Percentiles rank a stretch among this genome's conserved stretches.
Evolutionary conservation across 2,113 vertebrate species (phyloP).

Genomic region (Laticauda colubrina): DNA sequence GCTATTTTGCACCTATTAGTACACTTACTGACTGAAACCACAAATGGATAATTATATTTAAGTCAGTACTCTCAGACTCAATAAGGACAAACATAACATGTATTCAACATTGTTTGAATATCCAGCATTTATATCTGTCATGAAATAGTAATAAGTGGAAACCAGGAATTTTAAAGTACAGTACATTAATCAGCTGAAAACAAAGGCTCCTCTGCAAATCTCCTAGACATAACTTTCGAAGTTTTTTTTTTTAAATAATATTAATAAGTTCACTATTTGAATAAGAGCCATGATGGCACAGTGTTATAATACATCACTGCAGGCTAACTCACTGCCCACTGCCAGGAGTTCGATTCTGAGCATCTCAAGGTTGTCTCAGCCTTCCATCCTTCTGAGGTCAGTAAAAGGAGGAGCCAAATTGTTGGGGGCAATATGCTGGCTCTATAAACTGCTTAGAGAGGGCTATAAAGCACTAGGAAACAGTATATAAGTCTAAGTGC

Average conservation of each 20-base stretch:
- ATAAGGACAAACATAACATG: background rate
- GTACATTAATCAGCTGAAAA: background rate
- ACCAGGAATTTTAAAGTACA: background rate
- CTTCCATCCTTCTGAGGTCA: too few relatives aligned
- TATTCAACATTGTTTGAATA: background rate
- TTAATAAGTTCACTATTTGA: background rate
- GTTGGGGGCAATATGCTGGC: too few relatives aligned
- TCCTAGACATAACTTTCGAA: background rate
- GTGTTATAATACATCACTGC: background rate
- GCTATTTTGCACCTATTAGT: background rate
- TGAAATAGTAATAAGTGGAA: background rate
- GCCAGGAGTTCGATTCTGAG: too few relatives aligned
- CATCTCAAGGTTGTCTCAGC: too few relatives aligned
- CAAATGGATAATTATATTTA: background rate
- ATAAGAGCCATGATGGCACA: background rate
- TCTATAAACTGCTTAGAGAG: too few relatives aligned
- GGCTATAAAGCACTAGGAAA: too few relatives aligned
- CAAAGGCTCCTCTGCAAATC: background rate
- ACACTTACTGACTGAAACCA: background rate
- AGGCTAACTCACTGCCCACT: too few relatives aligned
- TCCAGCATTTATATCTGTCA: background rate
- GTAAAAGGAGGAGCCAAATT: too few relatives aligned
- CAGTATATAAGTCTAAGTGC: background rate
- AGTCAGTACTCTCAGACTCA: background rate
- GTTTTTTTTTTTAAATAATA: background rate